Conservation (phyloP, 2,113 vertebrate genomes). For the Probosciger aterrimus region DNA sequence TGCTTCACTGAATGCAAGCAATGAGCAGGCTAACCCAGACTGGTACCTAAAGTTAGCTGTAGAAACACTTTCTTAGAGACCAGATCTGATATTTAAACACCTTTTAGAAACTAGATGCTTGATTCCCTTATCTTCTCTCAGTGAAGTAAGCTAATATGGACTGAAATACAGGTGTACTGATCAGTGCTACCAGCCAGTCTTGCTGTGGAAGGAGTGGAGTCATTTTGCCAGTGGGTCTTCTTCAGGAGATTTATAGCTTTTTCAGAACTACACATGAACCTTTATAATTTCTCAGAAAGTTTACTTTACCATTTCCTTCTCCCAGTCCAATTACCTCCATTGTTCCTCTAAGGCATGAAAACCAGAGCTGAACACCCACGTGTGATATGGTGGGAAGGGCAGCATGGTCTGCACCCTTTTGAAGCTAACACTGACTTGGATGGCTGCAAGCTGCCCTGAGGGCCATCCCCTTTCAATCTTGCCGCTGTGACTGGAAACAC, state of each 20-base stretch:
- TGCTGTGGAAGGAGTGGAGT: background rate
- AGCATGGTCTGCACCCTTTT: background rate
- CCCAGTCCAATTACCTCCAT: background rate
- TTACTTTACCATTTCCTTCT: background rate
- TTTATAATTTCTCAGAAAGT: background rate
- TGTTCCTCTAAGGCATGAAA: background rate
- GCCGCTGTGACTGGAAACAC: fast-evolving
- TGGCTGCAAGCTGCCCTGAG: background rate
- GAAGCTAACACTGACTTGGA: background rate
- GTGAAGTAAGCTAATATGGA: background rate
- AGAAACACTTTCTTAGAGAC: background rate
- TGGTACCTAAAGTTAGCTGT: background rate
- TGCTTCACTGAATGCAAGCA: background rate
- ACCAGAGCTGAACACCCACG: background rate
- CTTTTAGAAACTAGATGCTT: background rate
- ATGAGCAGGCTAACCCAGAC: background rate
- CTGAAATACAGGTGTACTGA: background rate
- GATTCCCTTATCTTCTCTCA: background rate
- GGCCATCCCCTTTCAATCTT: background rate
- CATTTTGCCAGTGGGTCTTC: background rate
- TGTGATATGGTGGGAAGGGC: background rate
- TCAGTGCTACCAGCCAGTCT: background rate
- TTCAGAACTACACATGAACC: background rate
- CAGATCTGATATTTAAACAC: background rate
- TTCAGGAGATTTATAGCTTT: background rate